Evolutionary conservation across 1,140 invertebrate species (phyloP), one percentile per base, ranked within the genome.

Genomic region (Drosophila santomea): DNA sequence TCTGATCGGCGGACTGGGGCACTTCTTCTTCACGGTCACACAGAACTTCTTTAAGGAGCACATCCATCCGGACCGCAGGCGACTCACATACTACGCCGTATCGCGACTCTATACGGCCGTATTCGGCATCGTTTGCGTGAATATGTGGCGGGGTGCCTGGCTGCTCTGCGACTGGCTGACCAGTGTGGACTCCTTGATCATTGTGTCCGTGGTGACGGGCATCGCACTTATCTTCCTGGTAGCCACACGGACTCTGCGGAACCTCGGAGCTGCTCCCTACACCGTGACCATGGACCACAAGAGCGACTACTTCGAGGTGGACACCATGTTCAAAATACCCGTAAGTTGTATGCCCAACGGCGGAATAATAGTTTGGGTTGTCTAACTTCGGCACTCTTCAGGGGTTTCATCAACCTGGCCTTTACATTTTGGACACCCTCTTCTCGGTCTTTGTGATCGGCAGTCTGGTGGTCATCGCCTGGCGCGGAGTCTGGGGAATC

Each of bases 71-170:
- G 95, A 96, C 62, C 94, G 94, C 28, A 94, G 95, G 45, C 92
- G 96, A 17, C 91, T 96, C 14, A 93, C 94, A 35, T 97, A 95
- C 85, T 96, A 96, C 74, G 79, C 95, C 25, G 92, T 94, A 11
- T 97, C 96, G 15, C 93, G 97, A 12, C 48, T 96, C 12, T 97
- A 97, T 83, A 97, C 97, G 3, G 94, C 94, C 54, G 88, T 96
- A 48, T 97, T 96, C 76, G 96, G 95, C 0, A 94, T 97, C 60
- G 95, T 95, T 38, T 97, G 96, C 84, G 96, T 97, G 7, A 97
- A 96, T 82, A 95, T 96, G 25, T 98, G 96, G 96, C 94, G 96
- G 1, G 97, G 97, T 0, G 94, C 96, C 8, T 98, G 96, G 96
- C 93, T 95, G 58, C 92, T 96, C 4, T 93, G 97, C 79, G 96